Evolutionary conservation across 1,140 invertebrate species (phyloP), one percentile per base, ranked within the genome.

Genomic region (Halyomorpha halys): DNA sequence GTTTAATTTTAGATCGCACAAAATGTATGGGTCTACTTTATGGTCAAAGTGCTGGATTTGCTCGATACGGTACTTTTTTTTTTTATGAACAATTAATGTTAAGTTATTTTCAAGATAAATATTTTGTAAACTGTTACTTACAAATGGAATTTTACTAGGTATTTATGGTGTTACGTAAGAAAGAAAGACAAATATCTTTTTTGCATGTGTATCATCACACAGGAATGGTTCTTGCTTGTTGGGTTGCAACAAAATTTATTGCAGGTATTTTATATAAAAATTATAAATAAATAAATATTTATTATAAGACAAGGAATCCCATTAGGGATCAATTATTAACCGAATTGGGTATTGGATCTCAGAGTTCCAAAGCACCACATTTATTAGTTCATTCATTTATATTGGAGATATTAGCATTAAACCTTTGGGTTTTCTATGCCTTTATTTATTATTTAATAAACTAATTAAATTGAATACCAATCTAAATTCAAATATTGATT

Each of bases 81-180:
- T 47, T 34, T 30, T 21, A 39, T 39, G 11, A 11, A 39, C 1
- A 62, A 30, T 44, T 18, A 30, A 30, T 30, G 27, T 4, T 3
- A 6, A 18, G 8, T 39, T 6, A 51, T 13, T 2, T 16, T 19
- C 15, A 27, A 15, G 4, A 3, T 13, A 14, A 44, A 25, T 67
- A 61, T n/a, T 18, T 65, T 61, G 51, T 49, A 27, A 81, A 69
- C 73, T 80, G 30, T 21, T n/a, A 39, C 13, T 19, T 25, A 6
- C 11, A 62, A 27, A 62, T 21, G 63, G 15, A 63, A 9, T 68
- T 67, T 64, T 67, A 74, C 19, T 70, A 81, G 78, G 73, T 91
- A 30, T 92, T 92, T 75, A 91, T 93, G 73, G 84, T 92, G 5
- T 71, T 90, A 27, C 77, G 87, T n/a, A 90, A 91, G 73, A 88